Conservation (phyloP, 2,113 vertebrate genomes). For the Choloepus hoffmanni region DNA sequence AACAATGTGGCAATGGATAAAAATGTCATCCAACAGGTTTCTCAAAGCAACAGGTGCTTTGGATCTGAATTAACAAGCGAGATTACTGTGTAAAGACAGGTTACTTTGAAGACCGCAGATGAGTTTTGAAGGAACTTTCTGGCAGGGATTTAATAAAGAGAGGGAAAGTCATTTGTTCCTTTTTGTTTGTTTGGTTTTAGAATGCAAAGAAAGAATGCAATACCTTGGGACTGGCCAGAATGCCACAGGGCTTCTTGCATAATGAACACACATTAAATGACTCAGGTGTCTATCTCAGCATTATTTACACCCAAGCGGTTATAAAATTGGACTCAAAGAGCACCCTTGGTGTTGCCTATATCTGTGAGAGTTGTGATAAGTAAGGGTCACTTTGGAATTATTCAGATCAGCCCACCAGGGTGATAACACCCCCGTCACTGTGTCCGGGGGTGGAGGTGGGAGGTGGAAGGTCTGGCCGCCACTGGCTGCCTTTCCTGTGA, state of each 20-base stretch:
- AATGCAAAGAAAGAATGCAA: neutral
- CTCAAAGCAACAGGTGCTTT: neutral
- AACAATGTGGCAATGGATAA: neutral
- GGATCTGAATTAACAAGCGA: neutral
- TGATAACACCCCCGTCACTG: neutral
- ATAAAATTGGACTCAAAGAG: neutral
- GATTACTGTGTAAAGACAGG: neutral
- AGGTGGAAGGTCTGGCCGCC: no score
- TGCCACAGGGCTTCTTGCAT: neutral
- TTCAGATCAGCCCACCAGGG: neutral
- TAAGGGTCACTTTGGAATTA: neutral
- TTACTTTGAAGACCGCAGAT: neutral
- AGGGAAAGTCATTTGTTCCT: neutral
- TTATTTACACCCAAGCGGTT: neutral
- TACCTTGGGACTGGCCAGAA: neutral
- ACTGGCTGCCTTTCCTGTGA: no score
- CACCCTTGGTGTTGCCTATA: neutral
- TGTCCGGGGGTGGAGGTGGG: no score
- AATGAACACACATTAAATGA: fast-evolving
- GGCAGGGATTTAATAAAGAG: neutral
- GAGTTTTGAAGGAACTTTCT: neutral
- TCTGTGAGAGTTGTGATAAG: neutral
- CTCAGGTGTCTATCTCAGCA: neutral
- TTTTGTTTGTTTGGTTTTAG: neutral
- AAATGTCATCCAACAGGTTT: fast-evolving